Evolutionary conservation across 2,113 vertebrate species (phyloP), one percentile per base, ranked within the genome.

Genomic region (Typhlomys cinereus): DNA sequence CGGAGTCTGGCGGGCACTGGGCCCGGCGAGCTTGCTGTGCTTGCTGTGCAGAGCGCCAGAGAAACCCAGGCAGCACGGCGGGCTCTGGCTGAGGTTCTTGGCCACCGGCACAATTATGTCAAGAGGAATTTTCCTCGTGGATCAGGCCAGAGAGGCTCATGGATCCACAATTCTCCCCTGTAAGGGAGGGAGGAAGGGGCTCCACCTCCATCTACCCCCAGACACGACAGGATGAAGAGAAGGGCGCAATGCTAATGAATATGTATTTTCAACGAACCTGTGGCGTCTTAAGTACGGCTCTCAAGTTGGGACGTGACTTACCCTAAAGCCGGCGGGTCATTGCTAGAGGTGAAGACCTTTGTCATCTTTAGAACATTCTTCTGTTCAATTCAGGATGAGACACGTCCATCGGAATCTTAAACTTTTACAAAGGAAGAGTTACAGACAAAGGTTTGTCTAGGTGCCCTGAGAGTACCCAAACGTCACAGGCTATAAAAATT

Each of bases 51-150:
- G 20, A 88, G 36, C 23, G 73, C 59, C 66, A 85, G 64, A 86
- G 71, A 89, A 87, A 44, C 39, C 14, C 59, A 71, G 88, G 67
- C 50, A 82, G 76, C 44, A 39, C 1, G 1, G 67, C 17, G 18
- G 59, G 46, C 27, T 48, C 44, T 27, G 20, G 57, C n/a, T 41
- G 5, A 39, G 73, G 83, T 79, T 84, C 90, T 88, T 85, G 50
- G 74, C 52, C 23, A 75, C 62, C 44, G 62, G 61, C 80, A 29
- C 69, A 90, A 46, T 85, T 87, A 90, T 54, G 64, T 80, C 95
- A 80, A 88, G 14, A 84, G 46, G 50, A 71, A 95, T 89, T 93
- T 86, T 90, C 83, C 50, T 80, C 54, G 44, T 64, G 9, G 66
- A 69, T 66, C 54, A 74, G 46, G 74, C 59, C 25, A 73, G 74